Evolutionary conservation across 2,797 vertebrate genomes (phyloP), one percentile per base, ranked within the genome.

Genomic region (Bovichtus diacanthus): DNA sequence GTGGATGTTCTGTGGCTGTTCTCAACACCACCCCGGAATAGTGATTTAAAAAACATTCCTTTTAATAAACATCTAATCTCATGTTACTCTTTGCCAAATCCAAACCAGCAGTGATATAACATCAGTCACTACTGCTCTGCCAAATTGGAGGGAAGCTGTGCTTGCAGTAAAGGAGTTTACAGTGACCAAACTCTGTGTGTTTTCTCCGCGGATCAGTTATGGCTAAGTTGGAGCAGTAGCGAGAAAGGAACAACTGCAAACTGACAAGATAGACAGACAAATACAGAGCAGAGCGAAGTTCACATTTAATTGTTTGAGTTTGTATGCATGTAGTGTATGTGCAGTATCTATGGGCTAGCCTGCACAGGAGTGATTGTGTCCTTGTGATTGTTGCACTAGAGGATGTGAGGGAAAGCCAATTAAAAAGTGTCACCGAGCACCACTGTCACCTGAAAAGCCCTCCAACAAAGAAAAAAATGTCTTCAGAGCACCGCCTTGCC

Each of bases 371-470:
- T 60, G 83, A 92, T 91, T 90, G 79, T 88, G 83, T 88, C 76
- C 76, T 82, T 74, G 79, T 71, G 74, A 80, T 82, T 87, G 84
- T 78, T 78, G 81, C 6, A 19, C 74, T 83, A 46, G 87, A 91
- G 86, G 81, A 86, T 71, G 88, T 62, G 76, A 69, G 70, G 78
- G 34, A 93, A 93, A 93, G 91, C 84, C 77, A 91, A 94, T 93
- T 93, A 93, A 83, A 78, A 86, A 88, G 86, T 81, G 90, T 91
- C 87, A 87, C 82, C 25, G 44, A 89, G 88, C 76, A 66, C 58
- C 72, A 70, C 86, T 91, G 87, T 88, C 84, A 58, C 53, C 82
- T 82, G 74, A 73, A 88, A 83, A 82, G 39, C 68, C 38, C 65
- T 36, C 70, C 78, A 78, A 80, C 81, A 91, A 87, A 85, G 63